Evolutionary conservation across 2,113 vertebrate genomes (phyloP).

Genomic region (Gadus macrocephalus): DNA sequence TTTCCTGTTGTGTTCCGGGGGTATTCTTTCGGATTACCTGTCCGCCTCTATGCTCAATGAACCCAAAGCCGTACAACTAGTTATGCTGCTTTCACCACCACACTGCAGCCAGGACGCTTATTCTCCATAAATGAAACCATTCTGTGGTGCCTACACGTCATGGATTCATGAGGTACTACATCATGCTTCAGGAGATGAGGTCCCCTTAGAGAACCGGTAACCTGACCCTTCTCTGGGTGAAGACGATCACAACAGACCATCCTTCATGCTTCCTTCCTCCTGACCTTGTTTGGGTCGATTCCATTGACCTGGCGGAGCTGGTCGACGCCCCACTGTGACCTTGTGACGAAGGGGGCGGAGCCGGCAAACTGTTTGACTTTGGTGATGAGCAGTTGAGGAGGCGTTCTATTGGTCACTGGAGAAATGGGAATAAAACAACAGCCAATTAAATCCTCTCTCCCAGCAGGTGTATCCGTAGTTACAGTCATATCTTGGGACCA

Average conservation of each 20-base stretch:
- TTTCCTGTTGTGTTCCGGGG: too few species aligned
- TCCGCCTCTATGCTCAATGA: too few species aligned
- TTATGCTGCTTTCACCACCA: too few species aligned
- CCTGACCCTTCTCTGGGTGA: neutral
- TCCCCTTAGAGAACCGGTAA: too few species aligned
- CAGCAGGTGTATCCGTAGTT: neutral
- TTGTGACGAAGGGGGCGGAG: conserved; percentile 76
- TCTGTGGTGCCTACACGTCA: too few species aligned
- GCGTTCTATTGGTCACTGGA: conserved; percentile 85
- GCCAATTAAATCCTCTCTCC: neutral
- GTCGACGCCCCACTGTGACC: conserved; percentile 88
- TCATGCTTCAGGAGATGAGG: too few species aligned
- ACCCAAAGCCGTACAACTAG: too few species aligned
- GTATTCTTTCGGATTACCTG: too few species aligned
- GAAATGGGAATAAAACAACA: conserved; percentile 3
- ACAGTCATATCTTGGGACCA: neutral
- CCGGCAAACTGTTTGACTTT: conserved; percentile 91
- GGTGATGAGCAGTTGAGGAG: conserved; percentile 85
- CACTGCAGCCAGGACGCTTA: too few species aligned
- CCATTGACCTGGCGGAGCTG: conserved; percentile 92
- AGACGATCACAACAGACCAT: neutral
- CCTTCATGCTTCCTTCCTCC: conserved; percentile 4
- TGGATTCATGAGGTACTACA: too few species aligned
- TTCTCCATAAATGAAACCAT: too few species aligned
- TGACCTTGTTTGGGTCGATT: conserved; percentile 86